Percentiles rank a stretch among this genome's conserved stretches.
These are phyloP conservation scores for Pelusios castaneus DNA, from an alignment of 2,113 vertebrate genomes.

Conservation along the genomic window DNA sequence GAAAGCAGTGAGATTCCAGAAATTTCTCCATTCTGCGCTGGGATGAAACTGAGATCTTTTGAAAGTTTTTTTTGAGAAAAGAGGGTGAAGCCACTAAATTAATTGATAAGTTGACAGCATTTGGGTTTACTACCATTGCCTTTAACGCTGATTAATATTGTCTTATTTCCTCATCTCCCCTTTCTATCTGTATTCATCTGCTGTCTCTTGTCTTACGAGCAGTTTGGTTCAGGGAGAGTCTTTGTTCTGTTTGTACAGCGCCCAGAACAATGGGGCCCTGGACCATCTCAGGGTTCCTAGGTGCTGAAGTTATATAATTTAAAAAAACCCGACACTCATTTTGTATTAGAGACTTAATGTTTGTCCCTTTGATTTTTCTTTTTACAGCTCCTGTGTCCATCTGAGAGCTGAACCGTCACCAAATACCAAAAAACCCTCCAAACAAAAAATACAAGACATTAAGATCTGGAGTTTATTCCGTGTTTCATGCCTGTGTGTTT, in stretches of 20 bases:
- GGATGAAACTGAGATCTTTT: not conserved
- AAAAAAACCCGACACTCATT: too few species aligned
- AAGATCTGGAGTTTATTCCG: not conserved
- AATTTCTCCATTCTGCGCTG: not conserved
- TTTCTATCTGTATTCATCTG: not conserved
- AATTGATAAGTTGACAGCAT: not conserved
- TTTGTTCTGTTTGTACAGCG: not conserved
- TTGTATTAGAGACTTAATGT: not conserved
- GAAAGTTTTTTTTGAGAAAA: not conserved
- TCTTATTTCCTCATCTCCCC: not conserved
- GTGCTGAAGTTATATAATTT: not conserved
- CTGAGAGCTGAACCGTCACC: constrained; percentile 49
- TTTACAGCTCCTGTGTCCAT: constrained; percentile 60
- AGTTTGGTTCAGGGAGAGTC: not conserved
- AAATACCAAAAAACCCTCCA: not conserved
- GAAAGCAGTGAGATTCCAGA: not conserved
- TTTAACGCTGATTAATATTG: not conserved
- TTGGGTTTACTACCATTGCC: not conserved
- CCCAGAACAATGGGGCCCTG: not conserved
- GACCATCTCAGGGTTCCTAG: not conserved
- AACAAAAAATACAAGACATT: not conserved
- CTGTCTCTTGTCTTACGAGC: not conserved
- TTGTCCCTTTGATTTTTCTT: not conserved
- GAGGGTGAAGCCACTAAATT: not conserved
- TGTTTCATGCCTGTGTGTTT: not conserved